phyloP scores from a whole-genome alignment of 2,888 invertebrate genomes.

The Invenusta paracnida region DNA sequence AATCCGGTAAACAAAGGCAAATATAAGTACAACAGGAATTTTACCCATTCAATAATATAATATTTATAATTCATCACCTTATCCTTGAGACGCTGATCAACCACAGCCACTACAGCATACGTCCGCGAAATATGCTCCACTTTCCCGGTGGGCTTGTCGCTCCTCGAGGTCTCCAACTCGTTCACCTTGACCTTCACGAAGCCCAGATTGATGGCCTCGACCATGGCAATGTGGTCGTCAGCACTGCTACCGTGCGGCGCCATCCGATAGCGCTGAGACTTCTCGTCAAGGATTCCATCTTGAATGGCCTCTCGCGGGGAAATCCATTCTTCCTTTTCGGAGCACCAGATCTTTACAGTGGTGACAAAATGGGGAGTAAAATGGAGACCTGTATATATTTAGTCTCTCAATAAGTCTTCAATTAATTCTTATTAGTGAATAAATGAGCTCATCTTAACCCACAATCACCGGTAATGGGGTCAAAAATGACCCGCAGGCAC shows the following conservation, averaged over 20 bases:
- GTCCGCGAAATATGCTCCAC: neutral
- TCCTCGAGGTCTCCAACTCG: neutral
- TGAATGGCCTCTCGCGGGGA: neutral
- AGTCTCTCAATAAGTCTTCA: no score
- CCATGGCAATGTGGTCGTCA: neutral
- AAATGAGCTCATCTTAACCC: no score
- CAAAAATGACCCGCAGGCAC: no score
- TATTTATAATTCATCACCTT: neutral
- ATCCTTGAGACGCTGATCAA: neutral
- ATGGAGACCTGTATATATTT: no score
- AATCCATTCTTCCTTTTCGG: neutral
- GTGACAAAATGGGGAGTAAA: no score
- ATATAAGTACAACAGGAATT: no score
- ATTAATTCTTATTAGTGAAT: no score
- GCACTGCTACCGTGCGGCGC: neutral
- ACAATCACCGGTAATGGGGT: no score
- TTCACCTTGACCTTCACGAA: neutral
- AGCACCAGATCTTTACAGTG: no score
- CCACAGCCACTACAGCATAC: neutral
- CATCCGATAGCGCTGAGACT: constrained; percentile 4
- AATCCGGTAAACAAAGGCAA: no score
- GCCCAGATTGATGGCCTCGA: neutral
- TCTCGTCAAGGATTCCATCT: neutral
- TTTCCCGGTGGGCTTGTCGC: neutral
- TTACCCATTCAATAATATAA: neutral